Evolutionary conservation across 2,113 vertebrate species (phyloP), one percentile per base, ranked within the genome.

Genomic region (Ploceus nigricollis): DNA sequence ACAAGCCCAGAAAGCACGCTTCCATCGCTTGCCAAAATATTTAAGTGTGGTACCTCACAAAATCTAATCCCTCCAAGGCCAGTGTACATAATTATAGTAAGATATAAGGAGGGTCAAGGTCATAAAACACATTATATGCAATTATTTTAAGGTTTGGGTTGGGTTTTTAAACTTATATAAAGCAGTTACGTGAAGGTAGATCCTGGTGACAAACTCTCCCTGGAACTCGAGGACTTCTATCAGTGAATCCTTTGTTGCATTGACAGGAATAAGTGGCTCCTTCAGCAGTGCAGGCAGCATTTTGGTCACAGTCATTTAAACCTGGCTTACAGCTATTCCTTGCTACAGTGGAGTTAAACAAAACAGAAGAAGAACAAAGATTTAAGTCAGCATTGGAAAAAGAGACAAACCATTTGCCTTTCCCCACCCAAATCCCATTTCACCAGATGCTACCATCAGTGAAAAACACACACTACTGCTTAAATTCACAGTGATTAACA

Each of bases 141-240:
- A 27, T 11, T 47, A 45, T 48, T 44, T 73, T 15, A 71, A 57
- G 13, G 22, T 51, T 48, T 71, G 47, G 12, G 7, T n/a, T 54
- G 21, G 37, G 25, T 4, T 31, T 87, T 61, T 69, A 2, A 50
- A 33, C 7, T 31, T 44, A 61, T 16, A 42, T 56, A 56, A 95
- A 82, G 30, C 27, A 51, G 7, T 83, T 95, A 92, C 47, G 1
- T 76, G 89, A 47, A 65, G 71, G 40, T 60, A 17, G 45, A 37
- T 89, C 44, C 72, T 63, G 70, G 54, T 33, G 70, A 84, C 97
- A 97, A 33, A 42, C 42, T 95, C 65, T 92, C 16, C 97, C 97
- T 53, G 96, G 95, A 64, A 85, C 77, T 15, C 0, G 27, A 10
- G 92, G 89, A 47, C 94, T 97, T 11, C 28, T 31, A 13, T 97